phyloP scores from a whole-genome alignment of 1,140 invertebrate species.

The Anagrus nilaparvatae region DNA sequence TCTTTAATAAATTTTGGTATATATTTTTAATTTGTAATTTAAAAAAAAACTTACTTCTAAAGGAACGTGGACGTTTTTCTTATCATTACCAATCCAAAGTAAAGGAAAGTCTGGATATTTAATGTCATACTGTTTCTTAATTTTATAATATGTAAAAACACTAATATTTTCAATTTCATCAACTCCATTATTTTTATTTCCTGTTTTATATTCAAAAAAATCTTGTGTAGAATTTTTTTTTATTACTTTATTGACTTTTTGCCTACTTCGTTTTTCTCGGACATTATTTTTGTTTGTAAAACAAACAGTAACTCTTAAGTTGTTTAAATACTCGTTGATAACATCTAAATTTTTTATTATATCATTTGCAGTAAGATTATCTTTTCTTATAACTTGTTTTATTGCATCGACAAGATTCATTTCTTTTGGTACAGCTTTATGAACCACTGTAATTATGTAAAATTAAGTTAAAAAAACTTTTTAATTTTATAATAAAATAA shows the following conservation, averaged over 20 bases:
- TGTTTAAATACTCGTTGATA: constrained; percentile 20
- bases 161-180: constrained; percentile 23
- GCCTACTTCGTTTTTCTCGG: too few species aligned
- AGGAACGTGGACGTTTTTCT: constrained; percentile 33
- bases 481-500: too few species aligned
- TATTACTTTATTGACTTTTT: too few species aligned
- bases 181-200: constrained; percentile 33
- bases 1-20: too few species aligned
- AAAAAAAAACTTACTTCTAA: constrained; percentile 20
- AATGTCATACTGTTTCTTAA: constrained; percentile 38
- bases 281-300: too few species aligned
- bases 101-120: constrained; percentile 48
- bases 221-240: too few species aligned
- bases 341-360: too few species aligned
- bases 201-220: too few species aligned
- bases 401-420: constrained; percentile 37
- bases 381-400: too few species aligned
- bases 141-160: constrained; percentile 48
- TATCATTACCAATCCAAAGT: constrained; percentile 34
- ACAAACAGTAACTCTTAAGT: constrained; percentile 39
- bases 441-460: constrained; percentile 50
- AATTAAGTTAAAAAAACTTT: too few species aligned
- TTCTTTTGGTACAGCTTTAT: constrained; percentile 54
- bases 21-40: too few species aligned
- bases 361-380: too few species aligned